These are phyloP conservation scores for Pseudoatta argentina DNA, from an alignment of 1,140 invertebrate genomes.

Conservation along the genomic window DNA sequence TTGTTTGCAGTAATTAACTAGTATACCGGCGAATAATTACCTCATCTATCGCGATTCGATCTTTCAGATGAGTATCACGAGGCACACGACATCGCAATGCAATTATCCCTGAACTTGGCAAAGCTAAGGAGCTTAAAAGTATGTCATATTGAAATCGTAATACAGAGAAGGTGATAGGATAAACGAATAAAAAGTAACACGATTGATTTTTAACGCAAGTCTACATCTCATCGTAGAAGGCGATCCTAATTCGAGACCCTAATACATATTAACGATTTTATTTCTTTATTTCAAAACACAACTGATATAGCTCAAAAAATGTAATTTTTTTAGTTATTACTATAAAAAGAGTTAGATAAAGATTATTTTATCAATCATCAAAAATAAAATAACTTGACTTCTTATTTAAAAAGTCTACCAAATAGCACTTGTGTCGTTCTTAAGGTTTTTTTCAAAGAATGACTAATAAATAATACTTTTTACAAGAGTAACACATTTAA, in stretches of 20 bases:
- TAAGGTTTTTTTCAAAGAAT: too few relatives aligned
- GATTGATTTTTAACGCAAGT: not conserved
- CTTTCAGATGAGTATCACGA: not conserved
- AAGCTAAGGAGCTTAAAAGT: not conserved
- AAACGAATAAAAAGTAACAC: not conserved
- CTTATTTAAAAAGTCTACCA: too few relatives aligned
- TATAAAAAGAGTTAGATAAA: too few relatives aligned
- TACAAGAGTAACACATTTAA: too few relatives aligned
- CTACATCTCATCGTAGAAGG: not conserved
- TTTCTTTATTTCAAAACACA: too few relatives aligned
- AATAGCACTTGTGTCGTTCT: too few relatives aligned
- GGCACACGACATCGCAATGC: not conserved
- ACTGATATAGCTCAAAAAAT: too few relatives aligned
- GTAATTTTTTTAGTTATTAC: too few relatives aligned
- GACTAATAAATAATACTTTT: too few relatives aligned
- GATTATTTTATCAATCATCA: too few relatives aligned
- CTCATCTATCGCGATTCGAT: constrained; percentile 4
- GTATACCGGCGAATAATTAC: not conserved
- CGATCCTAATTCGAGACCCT: not conserved
- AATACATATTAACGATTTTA: not conserved
- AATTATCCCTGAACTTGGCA: not conserved
- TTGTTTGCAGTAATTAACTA: constrained; percentile 8
- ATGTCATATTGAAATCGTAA: not conserved
- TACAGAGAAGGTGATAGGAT: not conserved
- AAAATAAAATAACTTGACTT: too few relatives aligned